A percentile compares a stretch with the other conserved stretches of the same genome.
phyloP scores from a whole-genome alignment of 2,113 vertebrate genomes.

The Tringa solitaria region DNA sequence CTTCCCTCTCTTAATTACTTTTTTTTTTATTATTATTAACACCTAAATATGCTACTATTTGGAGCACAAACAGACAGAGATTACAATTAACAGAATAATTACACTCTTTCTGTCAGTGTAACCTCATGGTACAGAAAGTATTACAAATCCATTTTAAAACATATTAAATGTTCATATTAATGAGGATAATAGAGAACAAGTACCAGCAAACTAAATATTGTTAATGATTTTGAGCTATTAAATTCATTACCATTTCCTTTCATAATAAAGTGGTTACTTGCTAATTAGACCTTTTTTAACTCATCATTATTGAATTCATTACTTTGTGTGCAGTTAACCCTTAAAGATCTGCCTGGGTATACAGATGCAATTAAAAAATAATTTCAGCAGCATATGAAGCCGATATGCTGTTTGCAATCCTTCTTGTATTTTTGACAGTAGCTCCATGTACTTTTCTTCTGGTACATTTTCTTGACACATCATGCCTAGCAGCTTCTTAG shows the following conservation, averaged over 20 bases:
- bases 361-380: constrained; percentile 73
- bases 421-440: constrained; percentile 57
- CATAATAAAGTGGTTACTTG: constrained; percentile 90
- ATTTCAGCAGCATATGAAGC: constrained; percentile 50
- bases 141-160: constrained; percentile 88
- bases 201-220: constrained; percentile 87
- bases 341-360: constrained; percentile 70
- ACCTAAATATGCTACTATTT: constrained; percentile 81
- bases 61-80: constrained; percentile 80
- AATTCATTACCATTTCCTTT: constrained; percentile 93
- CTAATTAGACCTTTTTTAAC: constrained; percentile 96
- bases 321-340: constrained; percentile 80
- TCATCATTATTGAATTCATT: constrained; percentile 88
- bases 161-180: constrained; percentile 93
- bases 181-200: constrained; percentile 87
- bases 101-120: constrained; percentile 80
- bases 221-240: constrained; percentile 97
- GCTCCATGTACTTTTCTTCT: constrained; percentile 50
- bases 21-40: constrained; percentile 60
- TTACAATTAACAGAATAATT: constrained; percentile 84
- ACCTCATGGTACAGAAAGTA: constrained; percentile 81
- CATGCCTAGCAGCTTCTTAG: constrained; percentile 66
- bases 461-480: constrained; percentile 69
- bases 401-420: neutral
- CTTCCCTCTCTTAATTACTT: constrained; percentile 72